Evolutionary conservation across 1,140 invertebrate genomes (phyloP).

Genomic region (Heliconius nattereri): DNA sequence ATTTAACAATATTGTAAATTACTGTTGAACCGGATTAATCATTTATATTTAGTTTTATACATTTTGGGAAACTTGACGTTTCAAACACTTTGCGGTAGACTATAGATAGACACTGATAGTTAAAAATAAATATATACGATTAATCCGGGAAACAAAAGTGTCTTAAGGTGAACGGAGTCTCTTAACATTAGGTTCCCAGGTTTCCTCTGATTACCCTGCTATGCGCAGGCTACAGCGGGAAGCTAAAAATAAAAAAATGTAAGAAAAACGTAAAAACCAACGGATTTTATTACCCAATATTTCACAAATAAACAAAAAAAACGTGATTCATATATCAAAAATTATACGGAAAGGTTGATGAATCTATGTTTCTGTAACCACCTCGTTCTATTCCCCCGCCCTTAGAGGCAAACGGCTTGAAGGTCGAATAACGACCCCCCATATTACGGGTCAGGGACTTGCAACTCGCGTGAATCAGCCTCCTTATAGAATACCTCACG

Average conservation of each 20-base stretch:
- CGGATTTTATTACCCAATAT: neutral
- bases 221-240: too few relatives aligned
- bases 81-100: too few relatives aligned
- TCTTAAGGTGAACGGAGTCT: too few relatives aligned
- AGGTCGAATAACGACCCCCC: constrained; percentile 32
- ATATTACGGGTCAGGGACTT: constrained; percentile 19
- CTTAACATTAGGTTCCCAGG: too few relatives aligned
- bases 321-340: neutral
- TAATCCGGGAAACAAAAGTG: too few relatives aligned
- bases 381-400: constrained; percentile 24
- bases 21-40: too few relatives aligned
- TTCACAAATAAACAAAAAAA: neutral
- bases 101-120: too few relatives aligned
- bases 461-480: constrained; percentile 16
- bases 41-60: too few relatives aligned
- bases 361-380: neutral
- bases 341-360: neutral
- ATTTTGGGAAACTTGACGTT: neutral
- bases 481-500: neutral
- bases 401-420: constrained; percentile 30
- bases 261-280: too few relatives aligned
- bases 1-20: neutral
- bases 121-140: too few relatives aligned
- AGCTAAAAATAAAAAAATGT: too few relatives aligned
- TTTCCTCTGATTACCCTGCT: too few relatives aligned